These are phyloP conservation scores for Eufriesea mexicana DNA, from an alignment of 1,140 invertebrate species.

Conservation along the genomic window DNA sequence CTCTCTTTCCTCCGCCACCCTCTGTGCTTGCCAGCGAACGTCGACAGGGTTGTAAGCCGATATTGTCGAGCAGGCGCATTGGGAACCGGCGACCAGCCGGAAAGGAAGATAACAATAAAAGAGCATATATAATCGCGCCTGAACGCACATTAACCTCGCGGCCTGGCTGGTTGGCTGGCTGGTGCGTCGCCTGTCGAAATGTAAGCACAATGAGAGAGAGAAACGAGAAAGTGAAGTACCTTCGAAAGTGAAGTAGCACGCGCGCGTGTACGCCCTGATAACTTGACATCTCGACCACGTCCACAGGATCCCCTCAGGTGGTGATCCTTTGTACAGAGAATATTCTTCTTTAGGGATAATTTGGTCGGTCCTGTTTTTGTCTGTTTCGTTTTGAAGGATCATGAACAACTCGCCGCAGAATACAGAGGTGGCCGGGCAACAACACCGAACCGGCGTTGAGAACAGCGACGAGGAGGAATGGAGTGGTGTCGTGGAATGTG, in stretches of 20 bases:
- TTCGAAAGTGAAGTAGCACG: background rate
- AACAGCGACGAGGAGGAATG: conserved; percentile 81
- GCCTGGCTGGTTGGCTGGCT: conserved; percentile 37
- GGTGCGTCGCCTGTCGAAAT: conserved; percentile 22
- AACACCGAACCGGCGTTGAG: conserved; percentile 68
- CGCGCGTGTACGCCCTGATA: conserved; percentile 5
- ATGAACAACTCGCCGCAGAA: conserved; percentile 77
- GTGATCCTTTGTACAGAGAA: background rate
- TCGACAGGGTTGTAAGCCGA: conserved; percentile 65
- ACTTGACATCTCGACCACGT: background rate
- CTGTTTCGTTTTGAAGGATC: background rate
- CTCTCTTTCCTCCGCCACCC: conserved; percentile 46
- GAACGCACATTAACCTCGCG: conserved; percentile 62
- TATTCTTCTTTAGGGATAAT: background rate
- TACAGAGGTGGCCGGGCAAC: conserved; percentile 66
- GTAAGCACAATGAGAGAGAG: conserved; percentile 18
- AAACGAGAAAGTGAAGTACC: conserved; percentile 6
- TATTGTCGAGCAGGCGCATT: conserved; percentile 67
- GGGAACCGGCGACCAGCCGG: conserved; percentile 28
- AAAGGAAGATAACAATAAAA: conserved; percentile 50
- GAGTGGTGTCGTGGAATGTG: conserved; percentile 81
- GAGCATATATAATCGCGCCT: conserved; percentile 48
- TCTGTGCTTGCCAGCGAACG: conserved; percentile 6
- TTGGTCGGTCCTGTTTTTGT: background rate
- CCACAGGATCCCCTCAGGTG: background rate